Base-by-base conservation (phyloP, 2,888 invertebrate species). In the Pandemis heparana region DNA sequence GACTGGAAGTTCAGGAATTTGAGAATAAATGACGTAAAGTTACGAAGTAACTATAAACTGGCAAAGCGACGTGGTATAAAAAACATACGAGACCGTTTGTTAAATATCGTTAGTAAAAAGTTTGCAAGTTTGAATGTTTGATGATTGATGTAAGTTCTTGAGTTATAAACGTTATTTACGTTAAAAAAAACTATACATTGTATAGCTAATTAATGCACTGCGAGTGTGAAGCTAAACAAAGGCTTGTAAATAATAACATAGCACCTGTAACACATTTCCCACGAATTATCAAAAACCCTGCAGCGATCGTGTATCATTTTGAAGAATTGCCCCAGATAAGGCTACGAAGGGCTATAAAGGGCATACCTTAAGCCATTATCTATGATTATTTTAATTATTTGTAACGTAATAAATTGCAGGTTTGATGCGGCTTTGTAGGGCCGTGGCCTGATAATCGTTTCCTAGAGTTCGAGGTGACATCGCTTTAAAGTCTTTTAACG, bases 331-430 rank as follows among this genome's bases (percentile, higher is more conserved):
- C 48, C 65, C 32, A 41, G 62, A 65, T 48, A 65, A 65, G 14
- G 38, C 65, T 60, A 0, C 38, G 16, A 65, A 51, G 65, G 65
- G 65, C 65, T 38, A 38, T 38, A 16, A 51, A 65, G 65, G 65
- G 65, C 65, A 51, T 10, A 43, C 32, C n/a, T 38, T 46, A 12
- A 23, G 46, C 65, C 38, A 65, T 65, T 65, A 65, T 65, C 65
- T 65, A 65, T 65, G 65, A 65, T 65, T 65, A 65, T 65, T 65
- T 65, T 65, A 65, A 65, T 65, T 65, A 65, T 65, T 65, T 65
- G 65, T 65, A 32, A 38, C 2, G 65, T 51, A 65, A 65, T 16
- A 65, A 65, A 65, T 65, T 65, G 65, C 65, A 12, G 18, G 63
- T 46, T 63, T 23, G 32, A 38, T 62, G 18, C 60, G 60, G 39